Evolutionary conservation across 2,797 vertebrate genomes (phyloP).

Genomic region (Sebastes goodei): DNA sequence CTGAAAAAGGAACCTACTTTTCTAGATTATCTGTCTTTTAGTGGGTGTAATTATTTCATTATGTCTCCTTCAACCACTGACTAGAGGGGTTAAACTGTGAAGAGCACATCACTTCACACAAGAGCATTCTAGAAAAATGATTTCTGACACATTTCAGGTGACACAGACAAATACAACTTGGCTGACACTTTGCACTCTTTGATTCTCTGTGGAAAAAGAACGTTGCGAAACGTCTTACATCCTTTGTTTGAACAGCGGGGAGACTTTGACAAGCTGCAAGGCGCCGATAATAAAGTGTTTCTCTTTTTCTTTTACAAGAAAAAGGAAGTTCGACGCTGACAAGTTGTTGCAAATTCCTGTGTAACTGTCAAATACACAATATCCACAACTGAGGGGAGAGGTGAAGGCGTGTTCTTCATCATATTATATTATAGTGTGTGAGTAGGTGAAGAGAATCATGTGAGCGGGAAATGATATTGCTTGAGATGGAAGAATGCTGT

Average conservation of each 20-base stretch:
- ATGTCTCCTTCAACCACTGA: not conserved
- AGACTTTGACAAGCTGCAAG: conserved; percentile 8
- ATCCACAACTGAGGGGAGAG: not conserved
- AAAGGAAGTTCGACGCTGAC: not conserved
- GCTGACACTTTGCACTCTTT: not conserved
- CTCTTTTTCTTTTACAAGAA: not conserved
- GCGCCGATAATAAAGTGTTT: not conserved
- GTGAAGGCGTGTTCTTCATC: not conserved
- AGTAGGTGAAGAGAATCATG: not conserved
- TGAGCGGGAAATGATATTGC: not conserved
- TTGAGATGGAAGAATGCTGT: not conserved
- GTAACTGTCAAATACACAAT: not conserved
- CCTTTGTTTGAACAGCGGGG: not conserved
- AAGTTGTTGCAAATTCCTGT: not conserved
- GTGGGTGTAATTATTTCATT: not conserved
- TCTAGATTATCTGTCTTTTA: not conserved
- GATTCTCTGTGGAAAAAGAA: conserved; percentile 11
- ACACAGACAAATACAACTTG: conserved; percentile 14
- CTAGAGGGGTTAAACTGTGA: conserved; percentile 7
- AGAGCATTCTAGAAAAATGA: conserved; percentile 26
- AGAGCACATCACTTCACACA: conserved; percentile 1
- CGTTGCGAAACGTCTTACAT: conserved; percentile 1
- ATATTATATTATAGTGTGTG: not conserved
- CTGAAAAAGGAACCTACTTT: not conserved
- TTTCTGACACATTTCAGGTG: conserved; percentile 37